These are phyloP conservation scores for Neoarius graeffei DNA, from an alignment of 2,113 vertebrate genomes.

Conservation along the genomic window DNA sequence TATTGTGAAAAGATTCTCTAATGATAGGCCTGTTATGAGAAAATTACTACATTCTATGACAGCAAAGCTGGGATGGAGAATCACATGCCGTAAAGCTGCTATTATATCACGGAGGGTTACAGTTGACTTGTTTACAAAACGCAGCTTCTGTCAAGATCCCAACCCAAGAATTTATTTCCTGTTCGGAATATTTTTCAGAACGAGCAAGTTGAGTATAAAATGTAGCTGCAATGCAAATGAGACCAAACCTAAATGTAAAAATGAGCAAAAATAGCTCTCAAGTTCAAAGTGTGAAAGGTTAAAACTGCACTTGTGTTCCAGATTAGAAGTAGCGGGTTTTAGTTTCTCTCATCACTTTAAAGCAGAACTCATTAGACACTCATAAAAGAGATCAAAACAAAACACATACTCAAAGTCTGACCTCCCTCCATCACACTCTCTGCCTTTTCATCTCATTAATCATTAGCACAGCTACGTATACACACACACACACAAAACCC, in stretches of 20 bases:
- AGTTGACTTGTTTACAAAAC: background rate
- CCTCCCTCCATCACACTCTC: conserved; percentile 13
- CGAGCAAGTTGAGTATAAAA: background rate
- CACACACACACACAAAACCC: background rate
- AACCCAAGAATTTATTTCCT: background rate
- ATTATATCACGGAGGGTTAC: background rate
- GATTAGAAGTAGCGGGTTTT: background rate
- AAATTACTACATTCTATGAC: background rate
- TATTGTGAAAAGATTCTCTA: background rate
- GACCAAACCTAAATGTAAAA: background rate
- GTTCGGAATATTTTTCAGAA: conserved; percentile 16
- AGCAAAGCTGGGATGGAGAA: background rate
- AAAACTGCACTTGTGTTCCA: conserved; percentile 1
- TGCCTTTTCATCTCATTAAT: conserved; percentile 45
- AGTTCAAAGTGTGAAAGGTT: conserved; percentile 3
- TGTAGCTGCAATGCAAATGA: background rate
- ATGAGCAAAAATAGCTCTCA: background rate
- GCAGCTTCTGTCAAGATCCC: background rate
- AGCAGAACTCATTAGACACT: conserved; percentile 44
- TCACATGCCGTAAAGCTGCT: background rate
- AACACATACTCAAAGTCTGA: conserved; percentile 28
- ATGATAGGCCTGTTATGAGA: background rate
- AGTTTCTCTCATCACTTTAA: conserved; percentile 6
- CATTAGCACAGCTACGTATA: conserved; percentile 14
- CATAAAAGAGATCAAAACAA: conserved; percentile 39